These are phyloP conservation scores for Strigamia crassipes DNA, from an alignment of 2,888 invertebrate species.

Conservation along the genomic window DNA sequence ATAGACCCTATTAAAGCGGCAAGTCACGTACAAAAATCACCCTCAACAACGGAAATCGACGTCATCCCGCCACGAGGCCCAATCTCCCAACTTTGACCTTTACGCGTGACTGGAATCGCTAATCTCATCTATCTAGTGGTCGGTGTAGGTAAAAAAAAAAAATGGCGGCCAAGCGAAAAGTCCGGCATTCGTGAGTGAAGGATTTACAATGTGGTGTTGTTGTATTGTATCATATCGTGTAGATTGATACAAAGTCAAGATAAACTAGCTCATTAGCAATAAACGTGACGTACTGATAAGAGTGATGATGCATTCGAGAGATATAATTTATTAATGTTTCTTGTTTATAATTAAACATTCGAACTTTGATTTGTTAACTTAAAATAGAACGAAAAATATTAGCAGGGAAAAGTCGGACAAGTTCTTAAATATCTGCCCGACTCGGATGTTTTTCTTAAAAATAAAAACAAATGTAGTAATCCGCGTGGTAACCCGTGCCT, in stretches of 20 bases:
- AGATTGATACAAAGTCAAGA: slow-evolving; percentile 2
- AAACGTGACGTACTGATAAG: slow-evolving; percentile 38
- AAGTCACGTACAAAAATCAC: slow-evolving; percentile 39
- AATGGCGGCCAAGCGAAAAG: background rate
- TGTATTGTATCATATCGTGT: background rate
- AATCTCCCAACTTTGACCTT: slow-evolving; percentile 37
- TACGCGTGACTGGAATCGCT: slow-evolving; percentile 14
- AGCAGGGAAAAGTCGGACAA: too few species aligned
- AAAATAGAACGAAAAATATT: too few species aligned
- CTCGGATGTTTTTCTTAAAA: too few species aligned
- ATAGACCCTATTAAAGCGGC: slow-evolving; percentile 26
- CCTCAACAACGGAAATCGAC: slow-evolving; percentile 42
- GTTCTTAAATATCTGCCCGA: too few species aligned
- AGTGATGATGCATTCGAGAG: background rate
- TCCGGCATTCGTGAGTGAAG: background rate
- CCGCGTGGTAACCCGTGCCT: too few species aligned
- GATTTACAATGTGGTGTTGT: slow-evolving; percentile 19
- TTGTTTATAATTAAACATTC: slow-evolving; percentile 12
- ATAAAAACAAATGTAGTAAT: too few species aligned
- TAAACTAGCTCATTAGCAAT: slow-evolving; percentile 14
- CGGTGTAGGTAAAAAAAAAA: background rate
- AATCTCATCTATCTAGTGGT: background rate
- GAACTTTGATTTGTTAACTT: background rate
- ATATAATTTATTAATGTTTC: background rate
- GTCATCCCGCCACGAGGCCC: slow-evolving; percentile 40